Conservation (phyloP, 2,888 invertebrate species). For the Drosophila kambysellisi region DNA sequence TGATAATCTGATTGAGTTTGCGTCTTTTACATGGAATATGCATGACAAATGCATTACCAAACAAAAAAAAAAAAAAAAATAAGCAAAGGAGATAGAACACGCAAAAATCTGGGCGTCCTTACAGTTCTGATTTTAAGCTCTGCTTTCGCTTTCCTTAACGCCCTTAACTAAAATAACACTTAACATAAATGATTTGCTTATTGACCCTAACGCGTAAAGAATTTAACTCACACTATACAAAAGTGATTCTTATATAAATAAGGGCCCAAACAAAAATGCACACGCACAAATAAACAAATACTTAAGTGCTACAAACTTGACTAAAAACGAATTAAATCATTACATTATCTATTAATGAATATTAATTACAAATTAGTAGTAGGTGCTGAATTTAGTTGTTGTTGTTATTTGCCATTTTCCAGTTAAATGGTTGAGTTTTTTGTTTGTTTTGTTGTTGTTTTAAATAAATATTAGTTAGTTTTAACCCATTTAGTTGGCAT, state of each 20-base stretch:
- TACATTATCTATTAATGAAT: constrained; percentile 62
- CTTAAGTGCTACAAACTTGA: constrained; percentile 53
- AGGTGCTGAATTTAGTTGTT: constrained; percentile 35
- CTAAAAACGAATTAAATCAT: constrained; percentile 51
- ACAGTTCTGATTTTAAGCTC: constrained; percentile 20
- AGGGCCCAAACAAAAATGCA: constrained; percentile 56
- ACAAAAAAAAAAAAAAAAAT: constrained; percentile 11
- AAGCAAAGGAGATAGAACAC: constrained; percentile 21
- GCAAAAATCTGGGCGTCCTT: constrained; percentile 38
- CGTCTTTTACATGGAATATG: not conserved
- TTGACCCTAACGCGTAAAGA: constrained; percentile 62
- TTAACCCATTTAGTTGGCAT: constrained; percentile 49
- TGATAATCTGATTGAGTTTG: constrained; percentile 4
- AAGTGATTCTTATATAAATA: constrained; percentile 43
- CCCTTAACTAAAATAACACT: constrained; percentile 80
- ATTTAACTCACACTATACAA: constrained; percentile 73
- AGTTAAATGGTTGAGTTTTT: constrained; percentile 48
- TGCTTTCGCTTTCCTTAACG: constrained; percentile 10
- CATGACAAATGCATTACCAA: constrained; percentile 16
- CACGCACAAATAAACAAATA: constrained; percentile 46
- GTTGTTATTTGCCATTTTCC: constrained; percentile 26
- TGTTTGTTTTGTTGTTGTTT: constrained; percentile 38
- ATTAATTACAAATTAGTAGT: constrained; percentile 71
- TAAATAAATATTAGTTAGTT: constrained; percentile 73
- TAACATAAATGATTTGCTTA: constrained; percentile 62